Conservation (phyloP, 2,113 vertebrate genomes). For the Fulmarus glacialis region DNA sequence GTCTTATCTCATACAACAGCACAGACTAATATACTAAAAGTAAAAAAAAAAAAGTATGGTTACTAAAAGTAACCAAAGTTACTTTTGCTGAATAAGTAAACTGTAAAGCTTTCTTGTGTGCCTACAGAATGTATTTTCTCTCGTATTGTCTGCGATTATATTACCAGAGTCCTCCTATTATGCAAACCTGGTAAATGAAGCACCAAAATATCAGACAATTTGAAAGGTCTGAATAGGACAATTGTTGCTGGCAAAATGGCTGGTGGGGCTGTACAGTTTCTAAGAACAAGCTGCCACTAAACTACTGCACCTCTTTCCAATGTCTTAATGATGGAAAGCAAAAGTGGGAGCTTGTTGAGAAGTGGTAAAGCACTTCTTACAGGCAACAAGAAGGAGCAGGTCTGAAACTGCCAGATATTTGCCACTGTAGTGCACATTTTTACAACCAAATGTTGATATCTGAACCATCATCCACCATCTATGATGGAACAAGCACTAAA, state of each 20-base stretch:
- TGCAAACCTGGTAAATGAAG: not conserved
- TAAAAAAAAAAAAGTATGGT: too few species aligned
- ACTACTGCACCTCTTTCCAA: not conserved
- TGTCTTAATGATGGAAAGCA: not conserved
- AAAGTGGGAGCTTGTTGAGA: not conserved
- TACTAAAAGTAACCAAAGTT: not conserved
- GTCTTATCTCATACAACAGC: constrained; percentile 13
- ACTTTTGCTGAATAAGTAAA: not conserved
- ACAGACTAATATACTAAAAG: not conserved
- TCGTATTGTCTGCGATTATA: not conserved
- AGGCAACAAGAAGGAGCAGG: not conserved
- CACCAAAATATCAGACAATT: not conserved
- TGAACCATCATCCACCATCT: not conserved
- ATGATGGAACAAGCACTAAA: not conserved
- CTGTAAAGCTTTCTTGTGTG: not conserved
- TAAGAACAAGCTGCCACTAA: not conserved
- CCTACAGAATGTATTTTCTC: not conserved
- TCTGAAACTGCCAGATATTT: not conserved
- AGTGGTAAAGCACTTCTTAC: not conserved
- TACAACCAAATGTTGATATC: not conserved
- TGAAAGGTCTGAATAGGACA: not conserved
- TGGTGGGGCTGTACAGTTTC: not conserved
- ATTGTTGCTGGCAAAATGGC: not conserved
- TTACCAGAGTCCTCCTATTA: not conserved
- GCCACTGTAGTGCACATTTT: not conserved